Conservation (phyloP, 2,797 vertebrate species). For the Acrossocheilus wenchowensis region DNA sequence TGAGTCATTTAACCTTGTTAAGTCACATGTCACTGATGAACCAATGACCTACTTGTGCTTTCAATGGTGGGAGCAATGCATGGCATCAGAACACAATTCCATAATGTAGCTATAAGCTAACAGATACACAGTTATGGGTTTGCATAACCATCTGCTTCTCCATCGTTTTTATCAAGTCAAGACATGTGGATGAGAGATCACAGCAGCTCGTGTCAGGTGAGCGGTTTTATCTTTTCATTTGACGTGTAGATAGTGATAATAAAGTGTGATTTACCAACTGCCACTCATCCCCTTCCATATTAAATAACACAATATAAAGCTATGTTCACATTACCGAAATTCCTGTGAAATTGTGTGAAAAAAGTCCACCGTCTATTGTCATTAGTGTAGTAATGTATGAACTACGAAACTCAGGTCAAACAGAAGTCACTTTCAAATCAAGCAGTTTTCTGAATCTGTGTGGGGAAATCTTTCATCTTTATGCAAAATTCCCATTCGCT, state of each 20-base stretch:
- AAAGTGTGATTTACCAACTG: background rate
- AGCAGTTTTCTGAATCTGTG: background rate
- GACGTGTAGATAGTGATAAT: background rate
- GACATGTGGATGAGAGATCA: slow-evolving; percentile 4
- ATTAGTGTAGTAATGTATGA: background rate
- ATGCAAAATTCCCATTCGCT: background rate
- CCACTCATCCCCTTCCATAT: background rate
- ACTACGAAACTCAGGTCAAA: background rate
- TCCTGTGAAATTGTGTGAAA: background rate
- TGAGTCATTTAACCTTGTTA: background rate
- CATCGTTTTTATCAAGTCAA: background rate
- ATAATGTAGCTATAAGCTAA: background rate
- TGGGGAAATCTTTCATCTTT: background rate
- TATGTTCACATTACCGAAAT: background rate
- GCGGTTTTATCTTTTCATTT: background rate
- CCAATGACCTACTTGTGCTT: slow-evolving; percentile 28
- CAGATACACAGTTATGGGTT: slow-evolving; percentile 14
- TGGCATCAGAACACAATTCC: background rate
- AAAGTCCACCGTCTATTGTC: background rate
- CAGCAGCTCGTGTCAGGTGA: background rate
- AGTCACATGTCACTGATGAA: slow-evolving; percentile 18
- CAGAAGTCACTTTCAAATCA: background rate
- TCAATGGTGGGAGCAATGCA: background rate
- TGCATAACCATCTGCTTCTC: slow-evolving; percentile 11
- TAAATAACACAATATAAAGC: background rate